phyloP scores from a whole-genome alignment of 2,888 invertebrate species.

The Lochmaea capreae region DNA sequence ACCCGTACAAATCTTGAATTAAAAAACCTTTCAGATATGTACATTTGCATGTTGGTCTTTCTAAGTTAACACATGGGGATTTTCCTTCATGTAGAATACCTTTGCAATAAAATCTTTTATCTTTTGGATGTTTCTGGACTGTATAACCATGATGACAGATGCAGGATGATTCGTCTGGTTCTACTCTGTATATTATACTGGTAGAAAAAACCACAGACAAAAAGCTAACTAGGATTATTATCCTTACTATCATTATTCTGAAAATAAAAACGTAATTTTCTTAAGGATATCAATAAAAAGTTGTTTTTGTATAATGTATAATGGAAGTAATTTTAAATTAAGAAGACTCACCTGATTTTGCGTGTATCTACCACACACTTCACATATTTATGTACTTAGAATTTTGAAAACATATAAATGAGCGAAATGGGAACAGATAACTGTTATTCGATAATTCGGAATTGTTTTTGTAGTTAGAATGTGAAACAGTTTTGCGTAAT shows the following conservation, averaged over 20 bases:
- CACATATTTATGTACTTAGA: not conserved
- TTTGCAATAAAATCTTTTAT: slow-evolving; percentile 20
- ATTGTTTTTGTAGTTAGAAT: slow-evolving; percentile 1
- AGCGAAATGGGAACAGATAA: not conserved
- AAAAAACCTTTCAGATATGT: slow-evolving; percentile 24
- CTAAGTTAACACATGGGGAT: slow-evolving; percentile 20
- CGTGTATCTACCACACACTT: not conserved
- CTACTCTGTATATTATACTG: slow-evolving; percentile 11
- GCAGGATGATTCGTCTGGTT: slow-evolving; percentile 8
- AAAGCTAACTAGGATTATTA: not conserved
- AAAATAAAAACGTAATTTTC: not conserved
- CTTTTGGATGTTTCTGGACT: slow-evolving; percentile 2
- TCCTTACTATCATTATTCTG: not conserved
- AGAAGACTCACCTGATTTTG: not conserved
- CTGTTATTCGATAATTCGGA: not conserved
- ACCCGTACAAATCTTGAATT: slow-evolving; percentile 28
- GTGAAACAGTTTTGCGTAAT: not conserved
- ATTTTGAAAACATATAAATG: not conserved
- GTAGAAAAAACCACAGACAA: not conserved
- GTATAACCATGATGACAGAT: slow-evolving; percentile 23
- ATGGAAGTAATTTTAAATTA: not conserved
- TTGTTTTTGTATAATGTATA: no score
- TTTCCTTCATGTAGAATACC: slow-evolving; percentile 29
- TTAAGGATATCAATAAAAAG: not conserved
- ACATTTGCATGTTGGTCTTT: slow-evolving; percentile 26